A percentile compares a stretch with the other conserved stretches of the same genome.
Conservation (phyloP, 2,797 vertebrate species). For the Rousettus madagascariensis region DNA sequence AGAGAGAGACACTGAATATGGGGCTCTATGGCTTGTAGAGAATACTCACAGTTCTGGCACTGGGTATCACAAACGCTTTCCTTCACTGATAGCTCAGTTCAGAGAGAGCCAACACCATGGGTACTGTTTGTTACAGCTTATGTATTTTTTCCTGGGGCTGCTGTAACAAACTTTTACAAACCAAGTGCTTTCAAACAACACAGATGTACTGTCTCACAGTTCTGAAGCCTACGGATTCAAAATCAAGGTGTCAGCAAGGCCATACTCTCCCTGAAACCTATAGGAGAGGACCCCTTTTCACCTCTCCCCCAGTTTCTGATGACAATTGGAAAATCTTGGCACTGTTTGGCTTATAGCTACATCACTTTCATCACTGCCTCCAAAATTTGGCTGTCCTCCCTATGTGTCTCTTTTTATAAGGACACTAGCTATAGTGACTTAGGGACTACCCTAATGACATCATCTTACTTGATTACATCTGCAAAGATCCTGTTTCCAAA, state of each 20-base stretch:
- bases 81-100: accelerated
- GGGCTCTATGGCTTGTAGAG: background rate
- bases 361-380: background rate
- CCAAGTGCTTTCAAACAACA: background rate
- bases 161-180: background rate
- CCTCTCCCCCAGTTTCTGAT: background rate
- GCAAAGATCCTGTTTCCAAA: background rate
- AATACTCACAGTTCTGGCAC: background rate
- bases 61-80: accelerated
- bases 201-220: background rate
- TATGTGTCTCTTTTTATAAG: background rate
- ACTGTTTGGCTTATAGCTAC: background rate
- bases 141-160: background rate
- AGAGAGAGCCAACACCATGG: background rate
- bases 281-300: background rate
- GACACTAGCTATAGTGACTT: background rate
- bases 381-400: background rate
- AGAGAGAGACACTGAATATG: background rate
- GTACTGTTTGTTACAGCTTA: accelerated
- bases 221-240: background rate
- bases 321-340: background rate
- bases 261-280: background rate
- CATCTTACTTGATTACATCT: background rate
- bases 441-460: background rate
- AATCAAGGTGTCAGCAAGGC: background rate